Conservation (phyloP, 2,888 invertebrate genomes). For the Oxyscelio sp. region DNA sequence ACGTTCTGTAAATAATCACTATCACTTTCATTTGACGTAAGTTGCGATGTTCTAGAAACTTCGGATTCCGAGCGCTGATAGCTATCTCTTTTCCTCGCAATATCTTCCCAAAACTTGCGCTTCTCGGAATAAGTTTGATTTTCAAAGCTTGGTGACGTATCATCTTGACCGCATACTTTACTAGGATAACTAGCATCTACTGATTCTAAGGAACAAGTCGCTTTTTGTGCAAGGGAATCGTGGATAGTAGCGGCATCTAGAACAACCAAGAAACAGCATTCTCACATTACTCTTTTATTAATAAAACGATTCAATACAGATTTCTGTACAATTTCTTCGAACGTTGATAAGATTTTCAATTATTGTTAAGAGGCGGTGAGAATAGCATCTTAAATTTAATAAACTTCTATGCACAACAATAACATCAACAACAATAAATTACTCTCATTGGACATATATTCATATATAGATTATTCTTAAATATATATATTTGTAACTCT, state of each 20-base stretch:
- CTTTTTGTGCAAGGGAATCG: conserved; percentile 87
- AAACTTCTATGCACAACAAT: conserved; percentile 57
- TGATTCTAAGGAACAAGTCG: conserved; percentile 87
- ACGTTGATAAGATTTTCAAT: not conserved
- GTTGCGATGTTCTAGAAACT: conserved; percentile 85
- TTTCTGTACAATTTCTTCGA: conserved; percentile 54
- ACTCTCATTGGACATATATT: conserved; percentile 65
- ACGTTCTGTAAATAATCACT: conserved; percentile 85
- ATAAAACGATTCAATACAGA: conserved; percentile 59
- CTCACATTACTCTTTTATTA: conserved; percentile 79
- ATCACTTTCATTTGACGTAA: conserved; percentile 86
- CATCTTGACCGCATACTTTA: conserved; percentile 82
- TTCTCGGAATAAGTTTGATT: conserved; percentile 87
- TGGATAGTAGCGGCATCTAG: conserved; percentile 87
- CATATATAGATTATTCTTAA: conserved; percentile 44
- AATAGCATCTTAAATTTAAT: conserved; percentile 51
- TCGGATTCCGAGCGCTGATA: conserved; percentile 87
- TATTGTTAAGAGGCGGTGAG: conserved; percentile 42
- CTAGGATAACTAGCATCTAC: conserved; percentile 87
- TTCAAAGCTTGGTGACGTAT: conserved; percentile 82
- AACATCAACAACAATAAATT: conserved; percentile 68
- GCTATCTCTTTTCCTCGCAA: conserved; percentile 85
- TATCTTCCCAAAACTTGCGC: conserved; percentile 87
- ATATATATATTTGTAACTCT: conserved; percentile 54
- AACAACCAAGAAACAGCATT: conserved; percentile 85